Evolutionary conservation across 2,113 vertebrate genomes (phyloP).

Genomic region (Hippocampus comes): DNA sequence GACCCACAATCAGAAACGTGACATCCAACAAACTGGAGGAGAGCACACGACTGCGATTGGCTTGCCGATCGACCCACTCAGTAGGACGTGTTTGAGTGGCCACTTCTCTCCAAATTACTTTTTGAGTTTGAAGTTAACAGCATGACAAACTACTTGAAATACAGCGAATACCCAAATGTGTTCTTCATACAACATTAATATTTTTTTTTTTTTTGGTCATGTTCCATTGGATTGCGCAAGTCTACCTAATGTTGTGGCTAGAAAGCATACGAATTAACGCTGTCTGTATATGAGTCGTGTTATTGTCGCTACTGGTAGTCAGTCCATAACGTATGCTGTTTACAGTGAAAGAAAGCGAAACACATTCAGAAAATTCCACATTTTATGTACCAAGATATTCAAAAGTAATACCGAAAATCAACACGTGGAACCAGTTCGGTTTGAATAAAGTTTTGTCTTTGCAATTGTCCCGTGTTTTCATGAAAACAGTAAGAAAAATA

Average conservation of each 20-base stretch:
- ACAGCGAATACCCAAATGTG: neutral
- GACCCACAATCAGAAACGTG: conserved; percentile 42
- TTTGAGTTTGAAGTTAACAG: neutral
- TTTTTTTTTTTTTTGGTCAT: no score
- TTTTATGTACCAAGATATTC: conserved; percentile 75
- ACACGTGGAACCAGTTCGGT: conserved; percentile 65
- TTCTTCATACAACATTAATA: no score
- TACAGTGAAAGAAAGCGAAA: neutral
- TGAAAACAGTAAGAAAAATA: conserved; percentile 21
- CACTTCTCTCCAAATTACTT: no score
- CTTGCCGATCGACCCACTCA: neutral
- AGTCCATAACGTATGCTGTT: neutral
- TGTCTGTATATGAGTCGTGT: no score
- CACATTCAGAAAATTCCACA: conserved; percentile 30
- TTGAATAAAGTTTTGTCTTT: conserved; percentile 46
- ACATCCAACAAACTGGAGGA: conserved; percentile 25
- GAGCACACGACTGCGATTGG: conserved; percentile 20
- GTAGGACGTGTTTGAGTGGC: no score
- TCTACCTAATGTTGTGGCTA: no score
- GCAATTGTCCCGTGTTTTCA: conserved; percentile 43
- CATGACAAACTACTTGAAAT: neutral
- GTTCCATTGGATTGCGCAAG: no score
- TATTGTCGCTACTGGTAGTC: no score
- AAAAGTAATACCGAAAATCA: conserved; percentile 67
- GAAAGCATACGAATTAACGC: no score